Base-by-base conservation (phyloP, 2,113 vertebrate genomes). In the Rhabdornis inornatus region DNA sequence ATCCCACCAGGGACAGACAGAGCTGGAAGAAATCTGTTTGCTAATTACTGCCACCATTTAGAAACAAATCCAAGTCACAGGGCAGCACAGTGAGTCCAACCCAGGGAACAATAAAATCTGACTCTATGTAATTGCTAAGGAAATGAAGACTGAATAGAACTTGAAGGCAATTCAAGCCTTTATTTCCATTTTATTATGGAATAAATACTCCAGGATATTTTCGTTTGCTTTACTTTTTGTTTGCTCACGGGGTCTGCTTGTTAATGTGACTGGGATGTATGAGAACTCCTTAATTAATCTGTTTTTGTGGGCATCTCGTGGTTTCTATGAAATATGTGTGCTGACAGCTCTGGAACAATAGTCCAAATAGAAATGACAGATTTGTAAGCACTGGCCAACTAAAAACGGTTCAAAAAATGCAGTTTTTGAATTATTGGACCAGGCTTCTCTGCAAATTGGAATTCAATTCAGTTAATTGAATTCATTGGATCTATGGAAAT, bases 231-330 rank as follows among this genome's bases (percentile, higher is more conserved):
- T 47, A 24, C 71, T 95, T 96, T 93, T 95, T 88, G 70, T 96
- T 92, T 85, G 78, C 90, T 95, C 61, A 0, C 24, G 84, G 77
- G 77, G 25, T 83, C 44, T 84, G 65, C 87, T 92, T 94, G 80
- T 95, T 95, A 93, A 95, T 89, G 42, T 44, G 81, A 42, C 74
- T 57, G 77, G 85, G 88, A 79, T 76, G 45, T 71, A 78, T 10
- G 27, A 85, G 89, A 94, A 42, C 78, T 87, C 74, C 87, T 97
- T 97, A 96, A 97, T 97, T 95, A 97, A 96, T 95, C 92, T 96
- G 71, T 33, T 96, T 96, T 85, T 85, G 78, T 90, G 71, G 83
- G 90, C 61, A 87, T 88, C 90, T 97, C 77, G 15, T 69, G 39
- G 66, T 70, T 90, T 42, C 22, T 18, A 0, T 89, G 92, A 83